Base-by-base conservation (phyloP, 2,797 vertebrate genomes). In the Molossus alvarezi region DNA sequence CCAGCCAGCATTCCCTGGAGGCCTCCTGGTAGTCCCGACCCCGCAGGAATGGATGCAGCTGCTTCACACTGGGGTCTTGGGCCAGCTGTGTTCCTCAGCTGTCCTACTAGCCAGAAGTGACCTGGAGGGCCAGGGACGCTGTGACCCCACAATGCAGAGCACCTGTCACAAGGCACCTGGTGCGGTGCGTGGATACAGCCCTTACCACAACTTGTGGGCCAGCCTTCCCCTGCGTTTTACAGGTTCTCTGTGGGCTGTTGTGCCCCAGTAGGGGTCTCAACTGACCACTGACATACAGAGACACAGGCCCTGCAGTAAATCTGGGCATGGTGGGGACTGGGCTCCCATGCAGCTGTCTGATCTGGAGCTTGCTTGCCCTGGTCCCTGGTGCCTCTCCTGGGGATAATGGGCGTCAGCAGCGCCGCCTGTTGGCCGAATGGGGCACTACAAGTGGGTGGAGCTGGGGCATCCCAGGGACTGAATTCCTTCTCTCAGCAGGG, bases 341-440 rank as follows among this genome's bases (percentile, higher is more conserved):
- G 51, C 71, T 37, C 23, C 23, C 14, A 0, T 4, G 27, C 21
- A n/a, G 33, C 27, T 60, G 1, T 53, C 20, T n/a, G 29, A 9
- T n/a, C 60, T 18, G 9, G 17, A 15, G 41, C 77, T 14, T 23
- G 33, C n/a, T 14, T 23, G 33, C n/a, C 25, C 2, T 62, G 33
- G 37, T 33, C 48, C 21, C 57, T n/a, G 7, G 15, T 90, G 72
- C 41, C 45, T 37, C 23, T 25, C 69, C 37, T 1, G 29, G 51
- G 9, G 60, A 5, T 17, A 64, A 29, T 11, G n/a, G 25, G 88
- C 17, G 62, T 45, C 72, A 58, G 76, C 1, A 75, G 77, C 92
- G 95, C 98, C 98, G 97, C 85, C 98, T 98, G 79, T 97, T 71
- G 97, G 94, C 71, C 23, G 0, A 10, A 3, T 0, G 0, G 0